Evolutionary conservation across 2,797 vertebrate species (phyloP).

Genomic region (Anguilla obscura): DNA sequence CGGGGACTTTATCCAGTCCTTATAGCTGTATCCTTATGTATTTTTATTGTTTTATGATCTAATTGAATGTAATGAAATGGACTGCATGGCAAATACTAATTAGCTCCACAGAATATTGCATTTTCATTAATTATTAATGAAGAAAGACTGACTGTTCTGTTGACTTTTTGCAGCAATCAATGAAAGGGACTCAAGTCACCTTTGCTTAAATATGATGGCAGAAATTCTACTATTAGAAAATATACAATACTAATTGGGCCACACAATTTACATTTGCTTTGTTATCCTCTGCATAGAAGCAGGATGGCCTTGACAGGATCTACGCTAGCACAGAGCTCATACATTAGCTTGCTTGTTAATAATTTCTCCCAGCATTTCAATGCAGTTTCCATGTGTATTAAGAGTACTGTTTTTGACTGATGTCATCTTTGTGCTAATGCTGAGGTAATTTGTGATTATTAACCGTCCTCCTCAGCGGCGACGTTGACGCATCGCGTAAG

Average conservation of each 20-base stretch:
- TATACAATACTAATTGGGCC: slow-evolving; percentile 12
- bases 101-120: background rate
- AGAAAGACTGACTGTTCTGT: background rate
- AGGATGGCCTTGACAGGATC: background rate
- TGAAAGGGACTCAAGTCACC: slow-evolving; percentile 3
- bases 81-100: slow-evolving; percentile 16
- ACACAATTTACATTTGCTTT: background rate
- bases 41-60: slow-evolving; percentile 30
- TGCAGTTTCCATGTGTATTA: background rate
- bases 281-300: background rate
- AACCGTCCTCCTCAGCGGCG: background rate
- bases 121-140: slow-evolving; percentile 29
- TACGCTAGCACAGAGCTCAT: background rate
- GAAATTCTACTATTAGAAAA: background rate
- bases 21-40: slow-evolving; percentile 21
- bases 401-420: background rate
- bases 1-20: slow-evolving; percentile 24
- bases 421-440: background rate
- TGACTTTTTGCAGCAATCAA: background rate
- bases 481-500: background rate
- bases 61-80: slow-evolving; percentile 29
- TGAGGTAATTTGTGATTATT: background rate
- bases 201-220: background rate
- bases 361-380: background rate
- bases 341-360: background rate